A percentile compares a stretch with the other conserved stretches of the same genome.
Evolutionary conservation across 2,113 vertebrate genomes (phyloP).

Genomic region (Gymnarchus niloticus): DNA sequence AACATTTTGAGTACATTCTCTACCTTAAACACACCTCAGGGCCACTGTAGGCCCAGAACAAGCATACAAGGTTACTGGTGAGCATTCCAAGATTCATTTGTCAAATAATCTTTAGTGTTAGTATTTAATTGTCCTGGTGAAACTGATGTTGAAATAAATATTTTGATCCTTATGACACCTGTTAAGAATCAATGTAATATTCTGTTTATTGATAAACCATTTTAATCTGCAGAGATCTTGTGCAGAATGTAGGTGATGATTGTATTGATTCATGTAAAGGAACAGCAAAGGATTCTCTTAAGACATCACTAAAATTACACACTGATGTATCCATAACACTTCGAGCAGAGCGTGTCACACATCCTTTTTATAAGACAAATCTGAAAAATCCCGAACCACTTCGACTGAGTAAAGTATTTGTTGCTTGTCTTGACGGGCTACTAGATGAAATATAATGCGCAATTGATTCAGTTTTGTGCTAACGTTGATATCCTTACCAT

Average conservation of each 20-base stretch:
- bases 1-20: background rate
- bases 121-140: background rate
- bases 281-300: background rate
- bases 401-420: too few species aligned
- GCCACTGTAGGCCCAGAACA: background rate
- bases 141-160: background rate
- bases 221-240: too few species aligned
- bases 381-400: too few species aligned
- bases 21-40: background rate
- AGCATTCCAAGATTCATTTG: background rate
- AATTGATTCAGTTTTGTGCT: background rate
- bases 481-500: background rate
- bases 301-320: background rate
- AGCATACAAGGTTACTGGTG: background rate
- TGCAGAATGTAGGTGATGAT: too few species aligned
- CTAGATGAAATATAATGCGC: background rate
- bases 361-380: background rate
- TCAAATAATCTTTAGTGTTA: background rate
- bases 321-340: background rate
- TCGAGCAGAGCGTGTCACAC: background rate
- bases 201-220: background rate
- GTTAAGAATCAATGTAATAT: background rate
- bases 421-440: background rate
- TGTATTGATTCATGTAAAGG: background rate
- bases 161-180: background rate